Conservation (phyloP, 2,113 vertebrate genomes). For the Tautogolabrus adspersus region DNA sequence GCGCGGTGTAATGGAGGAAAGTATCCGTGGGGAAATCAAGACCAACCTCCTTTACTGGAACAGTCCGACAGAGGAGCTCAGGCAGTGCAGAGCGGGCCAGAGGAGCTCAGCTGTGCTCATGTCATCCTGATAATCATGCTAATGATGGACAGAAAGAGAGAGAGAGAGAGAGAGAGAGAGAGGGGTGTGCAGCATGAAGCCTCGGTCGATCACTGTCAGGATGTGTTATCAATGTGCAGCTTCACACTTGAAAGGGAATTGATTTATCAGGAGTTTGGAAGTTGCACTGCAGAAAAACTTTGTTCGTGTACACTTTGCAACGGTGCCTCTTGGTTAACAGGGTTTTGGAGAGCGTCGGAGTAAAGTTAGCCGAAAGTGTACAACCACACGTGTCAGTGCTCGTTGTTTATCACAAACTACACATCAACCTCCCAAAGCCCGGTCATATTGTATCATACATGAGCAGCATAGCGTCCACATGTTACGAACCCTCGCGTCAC, state of each 20-base stretch:
- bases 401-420: too few species aligned
- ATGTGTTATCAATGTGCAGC: background rate
- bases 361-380: too few species aligned
- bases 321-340: too few species aligned
- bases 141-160: slow-evolving; percentile 22
- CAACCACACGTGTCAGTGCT: too few species aligned
- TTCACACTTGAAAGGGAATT: background rate
- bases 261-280: background rate
- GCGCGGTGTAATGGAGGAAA: slow-evolving; percentile 28
- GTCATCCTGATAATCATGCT: slow-evolving; percentile 35
- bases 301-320: too few species aligned
- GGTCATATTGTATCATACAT: too few species aligned
- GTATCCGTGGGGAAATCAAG: slow-evolving; percentile 64
- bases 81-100: background rate
- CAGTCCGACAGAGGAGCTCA: background rate
- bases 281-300: background rate
- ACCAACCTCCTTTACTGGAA: slow-evolving; percentile 21
- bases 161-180: too few species aligned
- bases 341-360: too few species aligned
- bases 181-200: accelerated
- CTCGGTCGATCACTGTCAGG: background rate
- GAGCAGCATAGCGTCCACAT: too few species aligned
- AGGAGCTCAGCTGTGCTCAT: slow-evolving; percentile 12
- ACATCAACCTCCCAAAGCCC: too few species aligned
- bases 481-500: too few species aligned